Evolutionary conservation across 1,140 invertebrate genomes (phyloP), one percentile per base, ranked within the genome.

Genomic region (Sycobia sp.): DNA sequence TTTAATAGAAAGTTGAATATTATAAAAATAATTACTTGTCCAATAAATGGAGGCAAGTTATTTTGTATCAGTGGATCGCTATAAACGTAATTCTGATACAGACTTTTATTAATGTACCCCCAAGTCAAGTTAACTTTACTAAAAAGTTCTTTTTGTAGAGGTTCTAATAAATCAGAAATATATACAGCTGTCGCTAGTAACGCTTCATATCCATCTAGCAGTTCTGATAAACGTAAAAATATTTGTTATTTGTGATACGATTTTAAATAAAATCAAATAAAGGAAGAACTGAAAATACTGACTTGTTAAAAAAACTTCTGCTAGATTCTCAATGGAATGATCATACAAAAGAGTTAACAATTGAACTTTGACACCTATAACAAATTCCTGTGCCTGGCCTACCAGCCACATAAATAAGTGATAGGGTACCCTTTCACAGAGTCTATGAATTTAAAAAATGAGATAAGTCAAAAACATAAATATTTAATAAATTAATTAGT

Each of bases 71-170:
- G 76, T 38, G 86, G 84, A 71, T 89, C 86, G 38, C 83, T 83
- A 69, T 86, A 87, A 29, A 87, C 84, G 70, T 85, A 85, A 59
- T 82, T 84, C 59, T 88, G 85, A 73, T 87, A 88, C n/a, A 88
- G 76, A 69, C 86, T 84, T 72, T 87, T 87, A 72, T 88, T 87
- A 56, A 88, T 83, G 60, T 84, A 77, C 57, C 86, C 83, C 87
- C 87, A 89, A 0, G 85, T 85, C 10, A 88, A 78, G 68, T 85
- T 84, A 61, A 88, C 86, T 64, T 83, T 81, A 53, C 77, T 82
- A 34, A 88, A 73, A 71, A 86, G 84, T 50, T 84, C 81, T 50
- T 81, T 82, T 69, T 86, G 82, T 50, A 89, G 69, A 36, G 85
- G 83, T 64, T 83, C 80, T 47, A 89, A 76, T 67, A 87, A 78